Evolutionary conservation across 2,113 vertebrate genomes (phyloP), one percentile per base, ranked within the genome.

Genomic region (Gopherus flavomarginatus): DNA sequence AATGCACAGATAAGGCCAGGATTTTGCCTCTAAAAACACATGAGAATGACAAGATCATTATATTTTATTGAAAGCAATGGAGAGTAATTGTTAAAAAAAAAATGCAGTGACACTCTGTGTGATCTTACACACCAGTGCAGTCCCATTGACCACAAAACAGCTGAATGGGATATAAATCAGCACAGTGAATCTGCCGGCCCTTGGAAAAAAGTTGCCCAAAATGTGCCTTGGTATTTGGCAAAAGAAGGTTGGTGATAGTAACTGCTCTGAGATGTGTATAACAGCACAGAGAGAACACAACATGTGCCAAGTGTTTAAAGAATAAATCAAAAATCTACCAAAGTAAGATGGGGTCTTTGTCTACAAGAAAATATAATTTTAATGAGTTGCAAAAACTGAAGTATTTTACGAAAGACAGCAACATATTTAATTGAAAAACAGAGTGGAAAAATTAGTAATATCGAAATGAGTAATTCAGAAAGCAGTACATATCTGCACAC

Each of bases 391-490:
- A 90, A 72, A 22, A 31, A 44, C 35, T 53, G 52, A 44, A 47
- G 50, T 38, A 85, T 57, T 90, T 85, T 54, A 52, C 21, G 54
- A 19, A 89, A 90, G 35, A 78, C 85, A 88, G 62, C 14, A 44
- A 90, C 91, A 75, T 47, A 95, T 96, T 89, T 81, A 89, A 85
- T 38, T 59, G 52, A 59, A 65, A 94, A 82, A 95, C 83, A 95
- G 89, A 96, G 82, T 56, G 80, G 96, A 98, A 97, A 69, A 98
- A 95, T 85, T 57, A 97, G 90, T 95, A 97, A 96, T 14, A 94
- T 77, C 38, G 91, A 89, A 97, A 81, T 26, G 59, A 94, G 90
- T 90, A 97, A 91, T 94, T 98, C 92, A 96, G 95, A 93, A 88
- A 92, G n/a, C 52, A 94, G 59, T 89, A 89, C 93, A 95, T 22